Conservation (phyloP, 2,888 invertebrate genomes). For the Amblyjoppa proteus region DNA sequence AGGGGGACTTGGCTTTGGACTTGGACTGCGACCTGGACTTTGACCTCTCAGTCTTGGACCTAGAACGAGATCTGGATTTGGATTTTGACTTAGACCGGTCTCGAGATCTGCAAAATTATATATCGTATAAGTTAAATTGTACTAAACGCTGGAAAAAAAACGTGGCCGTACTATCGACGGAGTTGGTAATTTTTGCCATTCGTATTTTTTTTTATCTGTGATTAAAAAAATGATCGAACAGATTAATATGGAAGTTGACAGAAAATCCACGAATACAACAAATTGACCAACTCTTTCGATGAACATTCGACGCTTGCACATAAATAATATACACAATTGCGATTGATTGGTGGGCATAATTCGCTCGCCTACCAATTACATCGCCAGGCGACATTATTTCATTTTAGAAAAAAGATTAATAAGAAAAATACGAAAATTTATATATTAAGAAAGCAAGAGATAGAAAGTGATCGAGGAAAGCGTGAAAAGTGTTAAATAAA, state of each 20-base stretch:
- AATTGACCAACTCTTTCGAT: conserved; percentile 19
- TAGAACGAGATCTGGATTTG: conserved; percentile 88
- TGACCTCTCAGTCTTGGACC: conserved; percentile 86
- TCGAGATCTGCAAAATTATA: conserved; percentile 87
- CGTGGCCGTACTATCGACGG: background rate
- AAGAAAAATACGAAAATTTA: conserved; percentile 31
- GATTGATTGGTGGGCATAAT: background rate
- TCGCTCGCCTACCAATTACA: conserved; percentile 62
- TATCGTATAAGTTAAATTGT: conserved; percentile 55
- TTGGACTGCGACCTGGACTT: conserved; percentile 87
- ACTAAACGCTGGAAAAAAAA: conserved; percentile 68
- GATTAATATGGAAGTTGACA: background rate
- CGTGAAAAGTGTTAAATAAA: conserved; percentile 52
- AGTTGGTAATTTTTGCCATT: background rate
- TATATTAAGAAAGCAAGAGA: conserved; percentile 47
- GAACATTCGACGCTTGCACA: background rate
- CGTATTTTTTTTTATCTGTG: background rate
- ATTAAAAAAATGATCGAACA: background rate
- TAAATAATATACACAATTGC: background rate
- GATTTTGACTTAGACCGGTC: conserved; percentile 88
- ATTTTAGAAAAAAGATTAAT: background rate
- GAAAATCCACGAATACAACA: background rate
- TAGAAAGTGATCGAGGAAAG: conserved; percentile 53
- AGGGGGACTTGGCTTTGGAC: conserved; percentile 85
- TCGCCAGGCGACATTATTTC: conserved; percentile 70